Conservation (phyloP, 2,888 invertebrate genomes). For the Coelopa pilipes region DNA sequence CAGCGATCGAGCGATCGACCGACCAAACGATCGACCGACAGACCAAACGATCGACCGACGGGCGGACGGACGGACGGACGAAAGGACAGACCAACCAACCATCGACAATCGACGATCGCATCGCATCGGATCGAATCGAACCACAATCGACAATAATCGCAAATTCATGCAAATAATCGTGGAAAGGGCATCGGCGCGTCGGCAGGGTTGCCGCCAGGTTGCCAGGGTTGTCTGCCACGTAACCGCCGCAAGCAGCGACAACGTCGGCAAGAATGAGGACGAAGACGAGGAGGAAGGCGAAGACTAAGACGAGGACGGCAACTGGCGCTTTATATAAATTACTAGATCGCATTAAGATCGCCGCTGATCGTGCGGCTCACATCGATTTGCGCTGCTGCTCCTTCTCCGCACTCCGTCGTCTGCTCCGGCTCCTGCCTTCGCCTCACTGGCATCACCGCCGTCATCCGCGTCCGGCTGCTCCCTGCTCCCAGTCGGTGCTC, state of each 20-base stretch:
- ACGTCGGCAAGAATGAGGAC: slow-evolving; percentile 37
- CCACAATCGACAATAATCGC: slow-evolving; percentile 47
- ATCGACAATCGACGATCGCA: slow-evolving; percentile 42
- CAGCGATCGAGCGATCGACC: too few relatives aligned
- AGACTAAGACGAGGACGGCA: slow-evolving; percentile 43
- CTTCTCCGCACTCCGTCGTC: not conserved
- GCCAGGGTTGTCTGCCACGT: not conserved
- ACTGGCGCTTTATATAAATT: slow-evolving; percentile 52
- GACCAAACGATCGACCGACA: too few relatives aligned
- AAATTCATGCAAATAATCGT: slow-evolving; percentile 52
- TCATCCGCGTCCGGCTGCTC: not conserved
- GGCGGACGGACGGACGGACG: too few relatives aligned
- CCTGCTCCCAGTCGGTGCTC: too few relatives aligned
- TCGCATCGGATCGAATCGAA: slow-evolving; percentile 38
- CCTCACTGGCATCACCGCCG: too few relatives aligned
- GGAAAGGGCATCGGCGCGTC: slow-evolving; percentile 46
- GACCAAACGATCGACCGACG: too few relatives aligned
- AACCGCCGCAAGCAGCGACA: slow-evolving; percentile 21
- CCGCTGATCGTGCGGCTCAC: slow-evolving; percentile 47
- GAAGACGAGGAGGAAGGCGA: too few relatives aligned
- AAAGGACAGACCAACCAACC: not conserved
- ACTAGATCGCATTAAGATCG: slow-evolving; percentile 54
- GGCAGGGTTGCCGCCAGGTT: not conserved
- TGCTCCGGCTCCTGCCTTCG: not conserved
- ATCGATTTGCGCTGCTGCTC: slow-evolving; percentile 23